Evolutionary conservation across 2,797 vertebrate genomes (phyloP).

Genomic region (Chaetophractus vellerosus): DNA sequence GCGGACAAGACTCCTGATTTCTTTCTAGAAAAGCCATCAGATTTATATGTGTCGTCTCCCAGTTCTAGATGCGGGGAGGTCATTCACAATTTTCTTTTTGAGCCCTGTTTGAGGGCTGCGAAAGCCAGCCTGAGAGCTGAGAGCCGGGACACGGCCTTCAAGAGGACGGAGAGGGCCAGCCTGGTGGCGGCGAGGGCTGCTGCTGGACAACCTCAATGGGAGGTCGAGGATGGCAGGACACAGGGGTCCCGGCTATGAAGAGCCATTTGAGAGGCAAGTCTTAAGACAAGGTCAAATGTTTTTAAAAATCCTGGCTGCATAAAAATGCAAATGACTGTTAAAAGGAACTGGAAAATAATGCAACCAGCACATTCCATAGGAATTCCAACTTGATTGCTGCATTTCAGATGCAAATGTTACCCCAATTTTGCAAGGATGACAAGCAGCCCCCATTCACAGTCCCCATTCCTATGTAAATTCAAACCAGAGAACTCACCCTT

Average conservation of each 20-base stretch:
- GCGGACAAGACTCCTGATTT: no score
- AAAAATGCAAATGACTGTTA: conserved; percentile 24
- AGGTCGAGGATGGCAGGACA: neutral
- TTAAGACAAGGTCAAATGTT: neutral
- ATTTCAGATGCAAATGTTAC: conserved; percentile 78
- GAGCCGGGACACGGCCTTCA: rapidly evolving
- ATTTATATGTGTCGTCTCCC: neutral
- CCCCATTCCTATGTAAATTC: conserved; percentile 33
- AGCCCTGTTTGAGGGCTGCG: neutral
- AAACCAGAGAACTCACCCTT: neutral
- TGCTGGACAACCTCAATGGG: no score
- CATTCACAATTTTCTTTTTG: neutral
- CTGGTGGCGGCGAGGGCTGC: rapidly evolving
- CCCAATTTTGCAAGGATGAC: conserved; percentile 68
- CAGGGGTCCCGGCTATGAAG: neutral
- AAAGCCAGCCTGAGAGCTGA: neutral
- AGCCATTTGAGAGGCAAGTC: neutral
- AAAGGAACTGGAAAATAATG: conserved; percentile 14
- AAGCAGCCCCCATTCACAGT: conserved; percentile 55
- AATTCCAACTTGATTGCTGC: neutral
- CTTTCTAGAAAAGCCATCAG: neutral
- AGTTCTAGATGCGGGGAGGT: neutral
- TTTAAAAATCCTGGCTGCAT: neutral
- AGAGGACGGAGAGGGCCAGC: no score
- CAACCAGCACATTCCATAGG: conserved; percentile 50